phyloP scores from a whole-genome alignment of 92 coral and sea anemone genomes.

The Epizoanthus illoricatus region DNA sequence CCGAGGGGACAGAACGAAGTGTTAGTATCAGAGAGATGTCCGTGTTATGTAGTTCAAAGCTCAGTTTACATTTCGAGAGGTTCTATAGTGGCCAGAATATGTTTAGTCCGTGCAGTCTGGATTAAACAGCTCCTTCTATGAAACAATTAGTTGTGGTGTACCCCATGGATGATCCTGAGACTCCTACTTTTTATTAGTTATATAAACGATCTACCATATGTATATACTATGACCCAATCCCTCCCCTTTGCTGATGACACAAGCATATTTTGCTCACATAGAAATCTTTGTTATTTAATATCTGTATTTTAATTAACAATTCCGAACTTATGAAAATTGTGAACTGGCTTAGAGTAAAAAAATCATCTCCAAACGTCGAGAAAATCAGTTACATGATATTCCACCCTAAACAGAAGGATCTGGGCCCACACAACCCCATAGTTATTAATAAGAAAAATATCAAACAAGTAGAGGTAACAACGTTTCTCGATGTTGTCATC shows the following conservation, averaged over 20 bases:
- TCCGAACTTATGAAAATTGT: not conserved
- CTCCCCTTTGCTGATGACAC: slow-evolving; percentile 14
- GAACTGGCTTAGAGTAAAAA: not conserved
- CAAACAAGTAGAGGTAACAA: not conserved
- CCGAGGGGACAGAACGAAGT: too few species aligned
- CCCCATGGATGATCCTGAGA: too few species aligned
- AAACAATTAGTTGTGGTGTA: not conserved
- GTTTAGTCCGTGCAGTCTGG: not conserved
- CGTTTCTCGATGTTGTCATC: not conserved
- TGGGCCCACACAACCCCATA: not conserved
- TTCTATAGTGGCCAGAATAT: too few species aligned
- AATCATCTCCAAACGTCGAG: not conserved
- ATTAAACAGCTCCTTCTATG: not conserved
- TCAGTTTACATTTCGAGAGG: too few species aligned
- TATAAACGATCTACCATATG: slow-evolving; percentile 5
- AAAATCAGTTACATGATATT: slow-evolving; percentile 5
- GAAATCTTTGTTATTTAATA: not conserved
- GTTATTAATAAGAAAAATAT: too few species aligned
- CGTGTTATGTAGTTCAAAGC: too few species aligned
- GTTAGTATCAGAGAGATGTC: too few species aligned
- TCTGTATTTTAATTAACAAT: not conserved
- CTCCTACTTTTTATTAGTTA: too few species aligned
- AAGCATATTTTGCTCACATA: not conserved
- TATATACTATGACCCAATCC: not conserved
- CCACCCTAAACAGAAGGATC: not conserved